phyloP scores from a whole-genome alignment of 2,888 invertebrate species.

The Pammene fasciana region DNA sequence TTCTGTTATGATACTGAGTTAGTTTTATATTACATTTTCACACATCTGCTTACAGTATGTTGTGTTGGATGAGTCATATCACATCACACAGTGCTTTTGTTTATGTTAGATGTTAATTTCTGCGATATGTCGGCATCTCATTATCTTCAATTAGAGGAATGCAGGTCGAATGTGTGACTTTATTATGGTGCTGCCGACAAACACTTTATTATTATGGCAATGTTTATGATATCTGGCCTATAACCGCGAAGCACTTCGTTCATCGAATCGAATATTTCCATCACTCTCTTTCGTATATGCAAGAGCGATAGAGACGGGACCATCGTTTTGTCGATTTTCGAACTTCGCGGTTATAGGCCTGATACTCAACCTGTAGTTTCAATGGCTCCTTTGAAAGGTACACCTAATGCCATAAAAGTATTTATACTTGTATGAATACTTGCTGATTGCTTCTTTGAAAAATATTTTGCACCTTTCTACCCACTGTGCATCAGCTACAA shows the following conservation, averaged over 20 bases:
- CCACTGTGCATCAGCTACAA: too few relatives aligned
- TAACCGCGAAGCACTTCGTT: too few relatives aligned
- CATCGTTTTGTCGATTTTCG: too few relatives aligned
- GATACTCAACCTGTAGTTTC: background rate
- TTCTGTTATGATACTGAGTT: constrained; percentile 39
- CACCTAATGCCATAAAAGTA: background rate
- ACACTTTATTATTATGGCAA: constrained; percentile 10
- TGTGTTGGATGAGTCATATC: constrained; percentile 25
- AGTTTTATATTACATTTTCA: constrained; percentile 37
- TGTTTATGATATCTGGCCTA: constrained; percentile 12
- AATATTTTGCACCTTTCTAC: too few relatives aligned
- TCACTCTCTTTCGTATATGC: too few relatives aligned
- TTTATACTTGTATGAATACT: too few relatives aligned
- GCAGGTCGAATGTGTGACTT: constrained; percentile 23
- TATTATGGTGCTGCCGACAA: constrained; percentile 9
- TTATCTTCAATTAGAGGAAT: constrained; percentile 29
- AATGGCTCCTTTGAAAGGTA: constrained; percentile 1
- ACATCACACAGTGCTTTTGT: constrained; percentile 2
- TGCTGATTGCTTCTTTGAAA: too few relatives aligned
- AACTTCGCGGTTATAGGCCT: too few relatives aligned
- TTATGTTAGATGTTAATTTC: constrained; percentile 31
- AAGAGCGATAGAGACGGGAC: too few relatives aligned
- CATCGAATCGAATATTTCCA: too few relatives aligned
- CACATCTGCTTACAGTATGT: constrained; percentile 45
- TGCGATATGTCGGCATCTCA: constrained; percentile 24